Conservation (phyloP, 1,140 invertebrate genomes). For the Melipona quadrifasciata region DNA sequence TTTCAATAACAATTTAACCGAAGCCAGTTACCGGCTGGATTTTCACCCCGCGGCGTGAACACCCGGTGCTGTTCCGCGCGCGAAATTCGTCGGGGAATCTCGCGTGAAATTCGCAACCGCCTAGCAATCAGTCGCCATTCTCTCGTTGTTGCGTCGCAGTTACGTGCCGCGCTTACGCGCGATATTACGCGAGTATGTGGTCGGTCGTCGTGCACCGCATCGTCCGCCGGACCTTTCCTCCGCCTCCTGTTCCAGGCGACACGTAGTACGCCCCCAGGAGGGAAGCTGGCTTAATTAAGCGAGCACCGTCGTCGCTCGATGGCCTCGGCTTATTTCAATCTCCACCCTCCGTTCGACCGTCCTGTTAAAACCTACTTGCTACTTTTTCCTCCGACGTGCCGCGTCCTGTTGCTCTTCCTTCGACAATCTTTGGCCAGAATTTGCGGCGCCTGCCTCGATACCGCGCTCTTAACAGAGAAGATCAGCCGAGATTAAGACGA, state of each 20-base stretch:
- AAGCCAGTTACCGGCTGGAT: not conserved
- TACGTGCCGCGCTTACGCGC: conserved; percentile 71
- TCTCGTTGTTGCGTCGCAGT: conserved; percentile 62
- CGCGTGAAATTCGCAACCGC: conserved; percentile 66
- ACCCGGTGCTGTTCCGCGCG: conserved; percentile 10
- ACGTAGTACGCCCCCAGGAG: conserved; percentile 43
- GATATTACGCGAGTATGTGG: conserved; percentile 65
- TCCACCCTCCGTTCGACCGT: conserved; percentile 13
- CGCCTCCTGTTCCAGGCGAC: conserved; percentile 16
- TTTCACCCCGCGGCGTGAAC: not conserved
- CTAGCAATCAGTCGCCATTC: conserved; percentile 72
- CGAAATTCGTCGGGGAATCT: conserved; percentile 59
- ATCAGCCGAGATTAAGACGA: too few relatives aligned
- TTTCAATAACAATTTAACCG: conserved; percentile 41
- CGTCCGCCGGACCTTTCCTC: conserved; percentile 49
- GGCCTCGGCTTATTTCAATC: conserved; percentile 32
- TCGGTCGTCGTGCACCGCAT: not conserved
- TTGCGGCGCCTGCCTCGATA: too few relatives aligned
- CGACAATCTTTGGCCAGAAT: not conserved
- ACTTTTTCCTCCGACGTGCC: not conserved
- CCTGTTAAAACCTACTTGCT: conserved; percentile 14
- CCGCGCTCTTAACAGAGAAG: too few relatives aligned
- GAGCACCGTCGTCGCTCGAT: conserved; percentile 35
- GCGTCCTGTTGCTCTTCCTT: not conserved
- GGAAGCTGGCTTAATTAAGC: conserved; percentile 65